Base-by-base conservation (phyloP, 37 sponge, comb jelly and placozoan species). In the Eunapius fragilis region DNA sequence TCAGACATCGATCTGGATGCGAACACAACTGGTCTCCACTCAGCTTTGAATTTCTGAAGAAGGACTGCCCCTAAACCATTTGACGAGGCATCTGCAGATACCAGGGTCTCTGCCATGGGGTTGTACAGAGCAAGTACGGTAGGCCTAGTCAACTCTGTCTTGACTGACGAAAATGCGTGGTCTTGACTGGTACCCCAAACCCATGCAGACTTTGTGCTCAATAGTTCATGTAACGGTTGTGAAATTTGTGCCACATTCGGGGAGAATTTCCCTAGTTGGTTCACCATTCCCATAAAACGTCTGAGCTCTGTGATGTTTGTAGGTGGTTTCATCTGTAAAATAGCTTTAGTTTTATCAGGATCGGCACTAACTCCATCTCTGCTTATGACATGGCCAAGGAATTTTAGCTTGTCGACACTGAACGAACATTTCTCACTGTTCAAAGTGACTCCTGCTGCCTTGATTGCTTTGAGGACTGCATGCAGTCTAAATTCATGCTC, bases 211-310 rank as follows among this genome's bases (percentile, higher is more conserved):
- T 75, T 84, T 27, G 70, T 72, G 30, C 74, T 71, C 45, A 82
- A 69, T 12, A 82, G 83, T 41, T 82, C 83, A 31, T 74, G 25
- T 32, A 82, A 47, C 4, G 73, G 83, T 36, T 71, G 74, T 27
- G 74, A 37, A 34, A 72, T 17, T 68, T 27, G 25, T 26, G 80
- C 14, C 32, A 78, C 25, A 48, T 78, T 37, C n/a, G 84, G 84
- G 47, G 71, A 47, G 31, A 76, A 76, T 30, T 33, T 76, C 6
- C 77, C 36, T n/a, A 76, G 36, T 23, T 84, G 48, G 26, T 73
- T 84, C 30, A 58, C 85, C 68, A 84, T 84, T 26, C 77, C 67
- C 76, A 82, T 35, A 45, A 82, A 71, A 2, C 45, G 45, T n/a
- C 74, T 25, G 24, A 72, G 32, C 33, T 35, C 72, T 70, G 83